Conservation (phyloP, 2,113 vertebrate genomes). For the Cyphomyrus plagiostoma region DNA sequence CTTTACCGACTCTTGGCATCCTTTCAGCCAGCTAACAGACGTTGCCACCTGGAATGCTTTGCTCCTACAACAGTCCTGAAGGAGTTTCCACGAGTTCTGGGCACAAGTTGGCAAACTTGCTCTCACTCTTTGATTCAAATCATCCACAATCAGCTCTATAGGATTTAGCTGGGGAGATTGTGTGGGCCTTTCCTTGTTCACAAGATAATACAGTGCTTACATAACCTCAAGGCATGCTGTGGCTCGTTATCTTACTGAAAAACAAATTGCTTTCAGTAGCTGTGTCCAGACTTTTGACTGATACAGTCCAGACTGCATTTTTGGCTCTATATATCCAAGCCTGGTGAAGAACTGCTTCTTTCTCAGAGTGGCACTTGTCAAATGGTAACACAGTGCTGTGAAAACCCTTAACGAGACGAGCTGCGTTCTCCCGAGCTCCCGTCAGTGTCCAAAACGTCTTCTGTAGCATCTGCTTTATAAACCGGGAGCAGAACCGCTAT, state of each 20-base stretch:
- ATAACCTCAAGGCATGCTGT: background rate
- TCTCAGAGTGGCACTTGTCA: background rate
- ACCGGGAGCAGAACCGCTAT: background rate
- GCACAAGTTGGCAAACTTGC: background rate
- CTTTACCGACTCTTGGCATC: background rate
- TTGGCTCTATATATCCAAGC: background rate
- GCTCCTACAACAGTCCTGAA: background rate
- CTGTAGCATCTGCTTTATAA: background rate
- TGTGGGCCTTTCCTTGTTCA: background rate
- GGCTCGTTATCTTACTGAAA: background rate
- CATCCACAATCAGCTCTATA: background rate
- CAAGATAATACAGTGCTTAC: background rate
- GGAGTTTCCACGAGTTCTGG: background rate
- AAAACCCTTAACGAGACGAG: background rate
- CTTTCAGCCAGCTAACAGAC: background rate
- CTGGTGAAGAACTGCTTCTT: background rate
- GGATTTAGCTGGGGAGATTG: background rate
- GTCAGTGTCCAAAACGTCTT: background rate
- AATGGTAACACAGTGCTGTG: background rate
- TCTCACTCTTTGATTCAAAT: background rate
- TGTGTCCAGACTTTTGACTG: background rate
- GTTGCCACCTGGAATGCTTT: background rate
- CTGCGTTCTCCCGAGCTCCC: background rate
- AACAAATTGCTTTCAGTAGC: background rate
- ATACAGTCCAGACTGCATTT: background rate